Evolutionary conservation across 1,140 invertebrate species (phyloP), one percentile per base, ranked within the genome.

Genomic region (Centruroides sculpturatus): DNA sequence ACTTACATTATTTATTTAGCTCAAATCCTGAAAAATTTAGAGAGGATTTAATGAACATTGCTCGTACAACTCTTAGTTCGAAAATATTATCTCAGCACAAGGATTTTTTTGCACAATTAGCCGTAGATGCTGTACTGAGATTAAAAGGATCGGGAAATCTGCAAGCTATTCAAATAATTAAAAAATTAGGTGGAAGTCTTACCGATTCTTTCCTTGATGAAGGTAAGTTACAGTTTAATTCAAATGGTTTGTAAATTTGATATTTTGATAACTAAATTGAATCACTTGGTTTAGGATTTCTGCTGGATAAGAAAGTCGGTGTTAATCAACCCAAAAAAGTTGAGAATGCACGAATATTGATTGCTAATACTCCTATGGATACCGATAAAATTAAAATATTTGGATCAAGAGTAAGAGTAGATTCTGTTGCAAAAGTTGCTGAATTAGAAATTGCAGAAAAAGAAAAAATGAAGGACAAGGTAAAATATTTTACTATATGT

Each of bases 361-460:
- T 99, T 71, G 96, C 96, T n/a, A 99, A 99, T 72, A 99, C 97
- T 47, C 92, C 97, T 0, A 99, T 99, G 97, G 97, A 99, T 74
- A 95, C 94, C 23, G 97, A 99, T 71, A 99, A 99, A 78, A 97
- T 99, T 65, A 99, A 98, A 81, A 77, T 99, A n/a, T 99, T 99
- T 80, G 96, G 95, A 57, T 97, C 94, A 12, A 85, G 92, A 66
- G 93, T 99, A 59, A 85, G 92, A 69, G 95, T 99, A 1, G 96
- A 99, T 75, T 96, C 93, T 0, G 86, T 98, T 78, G 87, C 95
- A 3, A 98, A 99, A 75, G 92, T 99, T 61, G 96, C 96, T 12
- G 95, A 99, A 72, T 75, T 99, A 55, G 97, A 99, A 78, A 71
- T 89, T 36, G 95, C 96, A 34, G 97, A 99, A 71, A 99, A 98